A percentile compares a stretch with the other conserved stretches of the same genome.
Conservation (phyloP, 2,888 invertebrate genomes). For the Tenthredo amoena region DNA sequence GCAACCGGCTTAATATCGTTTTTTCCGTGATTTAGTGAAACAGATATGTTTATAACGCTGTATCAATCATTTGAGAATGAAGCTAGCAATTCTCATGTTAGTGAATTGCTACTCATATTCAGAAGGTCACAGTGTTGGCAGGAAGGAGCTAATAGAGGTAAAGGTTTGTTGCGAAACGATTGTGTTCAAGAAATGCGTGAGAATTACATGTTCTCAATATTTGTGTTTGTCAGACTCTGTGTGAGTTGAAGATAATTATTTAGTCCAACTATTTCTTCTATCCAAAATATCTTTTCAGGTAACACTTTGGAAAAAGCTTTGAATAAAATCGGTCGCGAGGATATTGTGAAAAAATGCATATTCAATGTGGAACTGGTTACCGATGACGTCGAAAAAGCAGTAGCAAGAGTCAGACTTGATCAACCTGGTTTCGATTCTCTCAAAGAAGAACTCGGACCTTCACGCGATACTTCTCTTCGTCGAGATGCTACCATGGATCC, state of each 20-base stretch:
- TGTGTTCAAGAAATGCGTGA: background rate
- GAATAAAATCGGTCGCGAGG: conserved; percentile 88
- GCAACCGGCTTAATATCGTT: background rate
- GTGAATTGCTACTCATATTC: conserved; percentile 71
- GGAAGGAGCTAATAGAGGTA: conserved; percentile 59
- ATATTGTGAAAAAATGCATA: conserved; percentile 89
- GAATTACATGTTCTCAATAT: background rate
- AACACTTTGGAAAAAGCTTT: conserved; percentile 89
- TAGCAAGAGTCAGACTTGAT: conserved; percentile 80
- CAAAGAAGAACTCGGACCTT: conserved; percentile 87
- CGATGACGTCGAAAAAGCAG: conserved; percentile 83
- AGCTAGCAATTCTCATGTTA: conserved; percentile 66
- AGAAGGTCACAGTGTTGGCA: conserved; percentile 63
- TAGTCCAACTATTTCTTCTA: background rate
- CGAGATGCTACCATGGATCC: conserved; percentile 82
- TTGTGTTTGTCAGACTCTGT: background rate
- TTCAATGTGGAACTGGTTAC: conserved; percentile 88
- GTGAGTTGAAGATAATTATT: background rate
- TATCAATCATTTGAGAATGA: conserved; percentile 72
- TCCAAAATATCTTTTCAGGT: conserved; percentile 77
- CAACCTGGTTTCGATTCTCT: conserved; percentile 82
- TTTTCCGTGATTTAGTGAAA: background rate
- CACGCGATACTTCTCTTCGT: conserved; percentile 86
- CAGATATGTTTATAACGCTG: conserved; percentile 71
- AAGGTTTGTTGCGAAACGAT: conserved; percentile 61